Evolutionary conservation across 2,888 invertebrate species (phyloP).

Genomic region (Stenichneumon culpator): DNA sequence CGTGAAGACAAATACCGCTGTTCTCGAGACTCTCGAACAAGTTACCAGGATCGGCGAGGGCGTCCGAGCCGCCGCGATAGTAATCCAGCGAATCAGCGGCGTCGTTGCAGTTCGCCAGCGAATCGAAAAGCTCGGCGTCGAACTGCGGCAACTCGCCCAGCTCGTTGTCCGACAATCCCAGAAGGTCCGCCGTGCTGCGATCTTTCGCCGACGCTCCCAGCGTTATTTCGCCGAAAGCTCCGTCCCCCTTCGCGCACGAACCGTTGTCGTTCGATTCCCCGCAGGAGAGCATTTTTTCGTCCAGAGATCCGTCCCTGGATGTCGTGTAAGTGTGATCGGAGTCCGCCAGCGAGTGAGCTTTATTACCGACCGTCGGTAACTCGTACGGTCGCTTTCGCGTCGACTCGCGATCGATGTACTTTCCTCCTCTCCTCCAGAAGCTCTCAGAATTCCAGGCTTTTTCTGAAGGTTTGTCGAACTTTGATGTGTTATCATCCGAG

Average conservation of each 20-base stretch:
- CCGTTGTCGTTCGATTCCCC: conserved; percentile 5
- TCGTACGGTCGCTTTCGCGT: background rate
- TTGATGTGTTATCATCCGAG: background rate
- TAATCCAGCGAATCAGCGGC: background rate
- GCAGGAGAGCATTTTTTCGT: background rate
- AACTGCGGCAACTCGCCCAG: conserved; percentile 50
- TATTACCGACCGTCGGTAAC: background rate
- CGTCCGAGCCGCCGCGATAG: conserved; percentile 12
- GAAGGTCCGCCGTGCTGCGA: background rate
- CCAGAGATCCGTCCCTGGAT: conserved; percentile 13
- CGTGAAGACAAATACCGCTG: conserved; percentile 87
- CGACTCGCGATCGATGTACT: background rate
- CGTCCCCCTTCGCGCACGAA: background rate
- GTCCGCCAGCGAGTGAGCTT: background rate
- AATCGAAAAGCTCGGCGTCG: conserved; percentile 59
- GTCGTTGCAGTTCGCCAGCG: conserved; percentile 13
- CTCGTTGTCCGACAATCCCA: conserved; percentile 2
- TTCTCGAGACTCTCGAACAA: conserved; percentile 79
- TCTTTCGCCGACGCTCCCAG: background rate
- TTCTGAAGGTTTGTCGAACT: background rate
- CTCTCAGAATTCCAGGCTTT: background rate
- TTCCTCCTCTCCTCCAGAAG: conserved; percentile 9
- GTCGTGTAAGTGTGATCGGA: conserved; percentile 61
- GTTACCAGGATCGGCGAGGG: conserved; percentile 54
- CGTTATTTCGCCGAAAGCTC: background rate